Evolutionary conservation across 2,888 invertebrate species (phyloP).

Genomic region (Cyrtodaria siliqua): DNA sequence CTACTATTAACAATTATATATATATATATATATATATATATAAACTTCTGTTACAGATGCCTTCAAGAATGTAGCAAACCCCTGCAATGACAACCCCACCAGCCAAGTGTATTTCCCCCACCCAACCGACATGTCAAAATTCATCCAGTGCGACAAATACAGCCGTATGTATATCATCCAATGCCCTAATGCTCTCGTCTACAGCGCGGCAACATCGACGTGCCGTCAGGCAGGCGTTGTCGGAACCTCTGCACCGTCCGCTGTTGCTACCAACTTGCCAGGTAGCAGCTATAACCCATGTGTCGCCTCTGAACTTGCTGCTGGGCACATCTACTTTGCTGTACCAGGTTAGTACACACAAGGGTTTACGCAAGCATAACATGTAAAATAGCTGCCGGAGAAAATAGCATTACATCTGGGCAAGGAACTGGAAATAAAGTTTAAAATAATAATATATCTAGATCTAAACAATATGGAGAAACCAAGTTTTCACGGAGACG

Average conservation of each 20-base stretch:
- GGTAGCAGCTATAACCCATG: conserved; percentile 69
- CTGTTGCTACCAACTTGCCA: neutral
- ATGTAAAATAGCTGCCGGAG: too few relatives aligned
- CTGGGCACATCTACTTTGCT: conserved; percentile 76
- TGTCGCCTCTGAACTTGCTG: conserved; percentile 67
- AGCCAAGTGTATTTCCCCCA: conserved; percentile 70
- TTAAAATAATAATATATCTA: too few relatives aligned
- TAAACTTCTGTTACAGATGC: conserved; percentile 54
- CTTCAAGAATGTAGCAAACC: conserved; percentile 72
- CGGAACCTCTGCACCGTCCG: conserved; percentile 3
- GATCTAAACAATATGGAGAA: too few relatives aligned
- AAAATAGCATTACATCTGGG: too few relatives aligned
- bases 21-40: too few relatives aligned
- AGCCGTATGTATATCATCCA: conserved; percentile 77
- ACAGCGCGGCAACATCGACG: conserved; percentile 58
- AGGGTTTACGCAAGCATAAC: too few relatives aligned
- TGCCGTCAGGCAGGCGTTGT: conserved; percentile 31
- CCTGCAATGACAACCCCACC: conserved; percentile 65
- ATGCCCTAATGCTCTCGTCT: conserved; percentile 69
- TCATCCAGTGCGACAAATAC: conserved; percentile 75
- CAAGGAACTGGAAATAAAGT: too few relatives aligned
- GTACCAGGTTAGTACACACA: conserved; percentile 53
- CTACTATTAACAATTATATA: too few relatives aligned
- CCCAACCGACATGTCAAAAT: conserved; percentile 71
- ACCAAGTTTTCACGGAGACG: too few relatives aligned